These are phyloP conservation scores for Pterocles orientalis DNA, from an alignment of 2,113 vertebrate genomes.

Conservation along the genomic window DNA sequence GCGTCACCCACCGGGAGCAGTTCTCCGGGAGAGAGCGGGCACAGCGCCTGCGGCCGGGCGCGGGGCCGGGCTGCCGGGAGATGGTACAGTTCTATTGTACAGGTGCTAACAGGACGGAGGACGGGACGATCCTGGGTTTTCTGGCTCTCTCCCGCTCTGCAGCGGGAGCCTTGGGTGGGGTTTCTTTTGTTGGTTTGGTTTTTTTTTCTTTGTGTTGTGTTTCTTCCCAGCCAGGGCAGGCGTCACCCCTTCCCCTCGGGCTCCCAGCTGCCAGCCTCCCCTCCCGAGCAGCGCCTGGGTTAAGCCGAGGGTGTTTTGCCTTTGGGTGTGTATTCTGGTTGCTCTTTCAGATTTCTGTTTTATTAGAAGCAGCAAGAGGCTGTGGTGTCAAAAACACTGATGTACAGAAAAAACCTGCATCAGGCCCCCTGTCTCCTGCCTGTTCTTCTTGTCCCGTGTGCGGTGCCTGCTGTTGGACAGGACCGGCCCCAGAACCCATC, in stretches of 20 bases:
- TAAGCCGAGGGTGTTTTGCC: constrained; percentile 68
- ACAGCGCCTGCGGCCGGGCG: background rate
- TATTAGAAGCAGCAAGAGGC: constrained; percentile 77
- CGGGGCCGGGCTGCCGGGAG: constrained; percentile 19
- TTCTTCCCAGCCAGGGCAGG: constrained; percentile 62
- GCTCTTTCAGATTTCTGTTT: constrained; percentile 77
- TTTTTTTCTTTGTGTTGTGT: constrained; percentile 80
- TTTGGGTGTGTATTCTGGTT: constrained; percentile 78
- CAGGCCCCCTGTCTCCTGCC: too few species aligned
- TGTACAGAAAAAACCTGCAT: too few species aligned
- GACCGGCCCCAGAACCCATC: too few species aligned
- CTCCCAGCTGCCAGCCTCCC: constrained; percentile 17
- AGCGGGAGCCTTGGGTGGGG: constrained; percentile 44
- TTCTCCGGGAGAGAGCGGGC: background rate
- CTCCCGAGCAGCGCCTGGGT: constrained; percentile 13
- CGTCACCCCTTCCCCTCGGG: constrained; percentile 55
- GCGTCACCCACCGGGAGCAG: background rate
- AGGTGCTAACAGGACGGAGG: constrained; percentile 92
- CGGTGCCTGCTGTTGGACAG: too few species aligned
- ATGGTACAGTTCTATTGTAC: constrained; percentile 99
- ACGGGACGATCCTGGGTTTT: constrained; percentile 73
- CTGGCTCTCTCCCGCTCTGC: constrained; percentile 45
- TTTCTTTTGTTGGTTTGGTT: constrained; percentile 12
- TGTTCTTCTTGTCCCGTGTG: too few species aligned
- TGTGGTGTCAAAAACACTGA: constrained; percentile 83